These are phyloP conservation scores for Vandiemenella viatica DNA, from an alignment of 2,888 invertebrate genomes.

Conservation along the genomic window DNA sequence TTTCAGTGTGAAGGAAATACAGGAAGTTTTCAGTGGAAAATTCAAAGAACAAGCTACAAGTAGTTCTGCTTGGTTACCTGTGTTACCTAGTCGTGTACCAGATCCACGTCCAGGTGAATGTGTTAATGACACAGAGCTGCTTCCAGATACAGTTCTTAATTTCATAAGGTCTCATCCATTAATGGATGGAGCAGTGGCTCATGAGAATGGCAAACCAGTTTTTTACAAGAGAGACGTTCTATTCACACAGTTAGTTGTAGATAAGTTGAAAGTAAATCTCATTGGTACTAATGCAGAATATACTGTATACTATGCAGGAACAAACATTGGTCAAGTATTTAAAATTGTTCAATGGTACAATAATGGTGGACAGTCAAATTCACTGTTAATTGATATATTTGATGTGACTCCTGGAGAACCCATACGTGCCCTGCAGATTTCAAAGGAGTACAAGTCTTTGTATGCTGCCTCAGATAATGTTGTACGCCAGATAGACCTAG, in stretches of 20 bases:
- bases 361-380: background rate
- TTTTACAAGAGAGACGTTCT: background rate
- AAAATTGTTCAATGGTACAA: background rate
- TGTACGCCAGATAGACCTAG: background rate
- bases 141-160: background rate
- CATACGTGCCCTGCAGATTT: background rate
- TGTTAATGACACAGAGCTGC: background rate
- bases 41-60: background rate
- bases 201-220: background rate
- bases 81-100: background rate
- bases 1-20: background rate
- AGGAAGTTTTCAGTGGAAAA: background rate
- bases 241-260: background rate
- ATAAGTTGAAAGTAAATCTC: background rate
- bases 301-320: background rate
- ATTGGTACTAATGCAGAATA: background rate
- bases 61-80: background rate
- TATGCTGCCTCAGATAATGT: background rate
- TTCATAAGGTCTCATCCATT: background rate
- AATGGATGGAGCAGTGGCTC: background rate
- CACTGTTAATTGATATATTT: background rate
- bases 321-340: background rate
- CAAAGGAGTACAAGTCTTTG: background rate
- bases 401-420: background rate
- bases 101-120: background rate